These are phyloP conservation scores for Balaeniceps rex DNA, from an alignment of 2,113 vertebrate genomes.

Conservation along the genomic window DNA sequence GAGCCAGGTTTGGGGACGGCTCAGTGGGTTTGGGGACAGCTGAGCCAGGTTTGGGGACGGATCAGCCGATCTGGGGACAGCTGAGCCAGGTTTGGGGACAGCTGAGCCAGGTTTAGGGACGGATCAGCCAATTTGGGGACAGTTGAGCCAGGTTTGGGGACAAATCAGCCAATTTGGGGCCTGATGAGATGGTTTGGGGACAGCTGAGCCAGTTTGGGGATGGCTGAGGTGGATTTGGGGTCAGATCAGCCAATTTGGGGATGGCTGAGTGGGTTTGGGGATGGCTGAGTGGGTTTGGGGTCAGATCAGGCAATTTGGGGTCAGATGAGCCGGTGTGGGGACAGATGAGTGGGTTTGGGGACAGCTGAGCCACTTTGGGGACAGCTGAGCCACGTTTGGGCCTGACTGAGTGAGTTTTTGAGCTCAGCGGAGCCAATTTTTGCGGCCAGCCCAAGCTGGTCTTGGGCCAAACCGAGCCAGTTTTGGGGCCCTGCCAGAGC, in stretches of 20 bases:
- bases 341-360: neutral
- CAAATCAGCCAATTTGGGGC: neutral
- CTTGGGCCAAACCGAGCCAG: neutral
- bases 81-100: neutral
- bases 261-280: neutral
- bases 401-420: neutral
- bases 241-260: accelerated
- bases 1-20: too few species aligned
- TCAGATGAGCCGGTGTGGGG: too few species aligned
- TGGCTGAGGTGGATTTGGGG: neutral
- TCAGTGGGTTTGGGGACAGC: neutral
- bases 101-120: neutral
- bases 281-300: too few species aligned
- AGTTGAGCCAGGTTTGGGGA: neutral
- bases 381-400: neutral
- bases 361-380: accelerated
- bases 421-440: too few species aligned
- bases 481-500: neutral
- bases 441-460: too few species aligned
- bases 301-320: neutral
- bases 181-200: neutral
- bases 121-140: neutral
- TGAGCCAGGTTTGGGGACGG: neutral
- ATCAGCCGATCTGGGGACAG: neutral
- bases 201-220: neutral